Evolutionary conservation across 2,888 invertebrate genomes (phyloP).

Genomic region (Frankliniella fusca): DNA sequence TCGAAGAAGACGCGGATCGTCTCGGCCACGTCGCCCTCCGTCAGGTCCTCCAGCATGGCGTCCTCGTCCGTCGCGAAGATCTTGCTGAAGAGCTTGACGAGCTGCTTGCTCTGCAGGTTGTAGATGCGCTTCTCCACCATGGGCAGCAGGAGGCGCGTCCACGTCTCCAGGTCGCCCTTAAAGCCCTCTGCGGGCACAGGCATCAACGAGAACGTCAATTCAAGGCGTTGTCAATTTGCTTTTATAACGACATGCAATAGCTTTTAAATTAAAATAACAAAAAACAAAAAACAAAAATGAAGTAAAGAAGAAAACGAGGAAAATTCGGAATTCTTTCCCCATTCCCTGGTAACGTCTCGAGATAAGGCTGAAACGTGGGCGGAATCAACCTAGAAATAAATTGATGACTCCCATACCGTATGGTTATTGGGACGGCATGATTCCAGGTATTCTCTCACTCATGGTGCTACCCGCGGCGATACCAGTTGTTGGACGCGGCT

Average conservation of each 20-base stretch:
- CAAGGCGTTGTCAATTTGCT: not conserved
- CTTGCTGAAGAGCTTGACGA: slow-evolving; percentile 80
- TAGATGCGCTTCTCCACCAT: slow-evolving; percentile 79
- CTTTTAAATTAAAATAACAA: too few relatives aligned
- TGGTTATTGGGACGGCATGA: too few relatives aligned
- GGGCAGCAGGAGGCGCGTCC: slow-evolving; percentile 80
- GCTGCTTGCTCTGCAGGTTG: slow-evolving; percentile 87
- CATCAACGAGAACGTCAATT: not conserved
- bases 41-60: slow-evolving; percentile 80
- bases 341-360: too few relatives aligned
- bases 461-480: too few relatives aligned
- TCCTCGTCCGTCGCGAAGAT: slow-evolving; percentile 47
- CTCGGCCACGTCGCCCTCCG: slow-evolving; percentile 85
- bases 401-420: too few relatives aligned
- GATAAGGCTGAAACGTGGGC: too few relatives aligned
- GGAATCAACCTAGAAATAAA: too few relatives aligned
- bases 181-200: slow-evolving; percentile 59
- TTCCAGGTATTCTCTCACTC: too few relatives aligned
- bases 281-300: too few relatives aligned
- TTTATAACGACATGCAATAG: not conserved
- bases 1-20: slow-evolving; percentile 76
- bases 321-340: too few relatives aligned
- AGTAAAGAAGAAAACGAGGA: too few relatives aligned
- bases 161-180: slow-evolving; percentile 70
- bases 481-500: too few relatives aligned